phyloP scores from a whole-genome alignment of 2,113 vertebrate species.

The Equus przewalskii region DNA sequence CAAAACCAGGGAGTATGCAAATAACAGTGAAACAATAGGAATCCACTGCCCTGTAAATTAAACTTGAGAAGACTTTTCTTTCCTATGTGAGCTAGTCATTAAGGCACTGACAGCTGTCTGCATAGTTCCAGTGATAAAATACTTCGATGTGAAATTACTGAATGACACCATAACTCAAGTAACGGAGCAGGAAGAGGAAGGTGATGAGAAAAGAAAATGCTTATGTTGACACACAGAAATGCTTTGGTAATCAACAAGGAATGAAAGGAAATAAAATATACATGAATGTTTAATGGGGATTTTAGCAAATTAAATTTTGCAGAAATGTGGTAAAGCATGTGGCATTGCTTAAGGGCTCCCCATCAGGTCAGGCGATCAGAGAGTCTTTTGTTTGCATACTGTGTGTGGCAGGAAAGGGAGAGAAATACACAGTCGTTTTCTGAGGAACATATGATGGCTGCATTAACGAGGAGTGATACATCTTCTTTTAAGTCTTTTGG shows the following conservation, averaged over 20 bases:
- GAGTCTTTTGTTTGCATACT: constrained; percentile 29
- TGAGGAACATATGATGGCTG: not conserved
- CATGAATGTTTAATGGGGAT: constrained; percentile 53
- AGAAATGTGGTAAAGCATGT: constrained; percentile 66
- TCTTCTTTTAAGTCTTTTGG: not conserved
- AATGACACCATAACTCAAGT: constrained; percentile 27
- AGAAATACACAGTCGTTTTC: constrained; percentile 51
- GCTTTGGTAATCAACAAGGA: constrained; percentile 57
- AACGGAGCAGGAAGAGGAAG: not conserved
- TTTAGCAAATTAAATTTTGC: constrained; percentile 73
- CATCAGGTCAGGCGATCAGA: not conserved
- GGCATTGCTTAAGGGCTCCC: constrained; percentile 64
- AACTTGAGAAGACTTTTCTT: constrained; percentile 46
- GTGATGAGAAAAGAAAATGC: constrained; percentile 58
- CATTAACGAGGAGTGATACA: not conserved
- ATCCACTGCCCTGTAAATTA: constrained; percentile 24
- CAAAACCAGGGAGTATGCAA: constrained; percentile 2
- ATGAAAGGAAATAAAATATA: constrained; percentile 65
- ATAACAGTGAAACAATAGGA: constrained; percentile 6
- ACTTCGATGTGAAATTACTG: not conserved
- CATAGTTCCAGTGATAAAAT: not conserved
- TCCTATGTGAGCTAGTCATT: not conserved
- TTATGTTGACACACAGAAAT: constrained; percentile 70
- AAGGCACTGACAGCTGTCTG: not conserved
- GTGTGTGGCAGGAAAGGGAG: not conserved